These are phyloP conservation scores for Oscarella lobularis DNA, from an alignment of 37 sponge, comb jelly and placozoan species.

Conservation along the genomic window DNA sequence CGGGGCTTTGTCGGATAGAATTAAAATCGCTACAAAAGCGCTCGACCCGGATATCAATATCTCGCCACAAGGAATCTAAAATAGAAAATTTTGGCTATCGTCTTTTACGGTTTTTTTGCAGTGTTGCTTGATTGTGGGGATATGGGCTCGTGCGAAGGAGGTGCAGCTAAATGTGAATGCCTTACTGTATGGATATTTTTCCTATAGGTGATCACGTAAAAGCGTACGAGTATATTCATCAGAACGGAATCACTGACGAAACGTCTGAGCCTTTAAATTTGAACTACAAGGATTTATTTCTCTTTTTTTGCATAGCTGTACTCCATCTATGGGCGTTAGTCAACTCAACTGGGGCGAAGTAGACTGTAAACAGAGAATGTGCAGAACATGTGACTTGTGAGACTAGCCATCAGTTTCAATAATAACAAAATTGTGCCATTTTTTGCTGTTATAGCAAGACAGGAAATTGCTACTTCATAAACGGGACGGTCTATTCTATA, in stretches of 20 bases:
- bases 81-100: neutral
- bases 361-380: slow-evolving; percentile 35
- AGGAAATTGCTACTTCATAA: slow-evolving; percentile 1
- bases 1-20: slow-evolving; percentile 59
- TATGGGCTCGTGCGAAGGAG: too few species aligned
- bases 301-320: too few species aligned
- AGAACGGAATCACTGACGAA: slow-evolving; percentile 59
- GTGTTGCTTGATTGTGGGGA: slow-evolving; percentile 23
- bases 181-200: slow-evolving; percentile 28
- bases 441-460: neutral
- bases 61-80: slow-evolving; percentile 42
- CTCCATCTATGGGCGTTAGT: slow-evolving; percentile 46
- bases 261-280: slow-evolving; percentile 12
- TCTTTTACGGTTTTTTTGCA: neutral
- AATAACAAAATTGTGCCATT: neutral
- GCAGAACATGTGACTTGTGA: slow-evolving; percentile 32
- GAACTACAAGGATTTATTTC: too few species aligned
- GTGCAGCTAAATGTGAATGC: too few species aligned
- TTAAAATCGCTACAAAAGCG: slow-evolving; percentile 43
- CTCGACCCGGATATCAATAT: slow-evolving; percentile 12
- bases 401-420: neutral
- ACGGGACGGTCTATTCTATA: neutral
- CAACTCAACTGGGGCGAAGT: slow-evolving; percentile 48
- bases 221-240: slow-evolving; percentile 58
- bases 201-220: slow-evolving; percentile 37